These are phyloP conservation scores for Fulica atra DNA, from an alignment of 2,113 vertebrate species.

Conservation along the genomic window DNA sequence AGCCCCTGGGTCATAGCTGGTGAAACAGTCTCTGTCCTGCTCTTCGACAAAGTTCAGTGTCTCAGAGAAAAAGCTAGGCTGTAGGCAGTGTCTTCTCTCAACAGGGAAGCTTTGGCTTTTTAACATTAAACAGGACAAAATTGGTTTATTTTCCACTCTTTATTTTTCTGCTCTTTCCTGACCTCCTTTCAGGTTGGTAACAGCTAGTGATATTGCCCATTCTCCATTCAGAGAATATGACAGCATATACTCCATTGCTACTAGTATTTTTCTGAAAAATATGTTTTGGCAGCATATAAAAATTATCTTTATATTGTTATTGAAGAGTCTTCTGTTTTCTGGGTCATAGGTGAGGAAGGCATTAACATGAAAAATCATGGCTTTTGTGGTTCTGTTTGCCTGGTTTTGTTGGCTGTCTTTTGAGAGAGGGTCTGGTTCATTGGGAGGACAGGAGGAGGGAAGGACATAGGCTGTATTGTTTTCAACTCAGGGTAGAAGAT, in stretches of 20 bases:
- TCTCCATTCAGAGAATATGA: not conserved
- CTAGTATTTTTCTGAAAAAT: not conserved
- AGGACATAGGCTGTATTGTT: not conserved
- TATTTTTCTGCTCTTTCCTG: slow-evolving; percentile 41
- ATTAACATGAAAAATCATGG: not conserved
- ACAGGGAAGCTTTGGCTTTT: not conserved
- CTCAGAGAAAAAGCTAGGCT: not conserved
- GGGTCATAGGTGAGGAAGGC: not conserved
- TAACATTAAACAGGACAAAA: not conserved
- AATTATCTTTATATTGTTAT: not conserved
- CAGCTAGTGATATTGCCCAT: not conserved
- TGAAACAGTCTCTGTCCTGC: not conserved
- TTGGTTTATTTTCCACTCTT: slow-evolving; percentile 1
- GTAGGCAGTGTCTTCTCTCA: slow-evolving; percentile 9
- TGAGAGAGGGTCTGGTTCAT: not conserved
- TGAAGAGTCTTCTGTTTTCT: not conserved
- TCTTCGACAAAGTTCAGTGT: not conserved
- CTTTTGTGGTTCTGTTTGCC: not conserved
- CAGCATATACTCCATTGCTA: not conserved
- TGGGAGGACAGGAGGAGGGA: not conserved
- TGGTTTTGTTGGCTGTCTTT: not conserved
- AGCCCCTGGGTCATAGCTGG: not conserved
- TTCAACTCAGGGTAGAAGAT: not conserved
- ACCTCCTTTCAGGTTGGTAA: not conserved
- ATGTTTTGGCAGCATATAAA: not conserved